Conservation (phyloP, 2,888 invertebrate genomes). For the Mythimna loreyi region DNA sequence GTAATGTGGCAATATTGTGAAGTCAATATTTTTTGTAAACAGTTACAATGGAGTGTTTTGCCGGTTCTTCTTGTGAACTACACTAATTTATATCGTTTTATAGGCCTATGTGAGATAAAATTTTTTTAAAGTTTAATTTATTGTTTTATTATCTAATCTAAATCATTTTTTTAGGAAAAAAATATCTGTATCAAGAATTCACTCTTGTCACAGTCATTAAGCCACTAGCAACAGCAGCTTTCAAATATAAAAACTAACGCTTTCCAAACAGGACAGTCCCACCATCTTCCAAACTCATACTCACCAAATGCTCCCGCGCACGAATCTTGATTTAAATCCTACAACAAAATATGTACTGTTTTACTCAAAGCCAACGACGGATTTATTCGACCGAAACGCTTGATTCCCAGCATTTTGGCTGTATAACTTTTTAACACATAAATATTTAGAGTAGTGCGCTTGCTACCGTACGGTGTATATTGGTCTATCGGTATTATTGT, state of each 20-base stretch:
- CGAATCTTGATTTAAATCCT: conserved; percentile 84
- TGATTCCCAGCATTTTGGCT: conserved; percentile 79
- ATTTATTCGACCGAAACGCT: conserved; percentile 83
- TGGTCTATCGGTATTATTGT: conserved; percentile 64
- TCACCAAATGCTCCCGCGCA: conserved; percentile 75
- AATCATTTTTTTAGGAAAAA: too few relatives aligned
- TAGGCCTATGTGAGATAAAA: too few relatives aligned
- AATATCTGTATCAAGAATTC: too few relatives aligned
- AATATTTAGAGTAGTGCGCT: conserved; percentile 77
- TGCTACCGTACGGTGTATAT: conserved; percentile 50
- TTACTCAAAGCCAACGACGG: conserved; percentile 80
- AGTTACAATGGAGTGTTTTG: too few relatives aligned
- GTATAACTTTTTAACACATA: conserved; percentile 77
- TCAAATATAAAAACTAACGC: neutral
- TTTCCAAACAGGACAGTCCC: conserved; percentile 2
- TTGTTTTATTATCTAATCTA: too few relatives aligned
- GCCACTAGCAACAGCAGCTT: too few relatives aligned
- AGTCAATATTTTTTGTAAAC: too few relatives aligned
- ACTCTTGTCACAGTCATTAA: too few relatives aligned
- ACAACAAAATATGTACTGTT: conserved; percentile 87
- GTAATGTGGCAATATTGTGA: too few relatives aligned
- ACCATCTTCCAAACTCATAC: conserved; percentile 49
- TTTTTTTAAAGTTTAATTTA: too few relatives aligned
- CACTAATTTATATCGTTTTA: too few relatives aligned
- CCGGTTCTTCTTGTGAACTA: too few relatives aligned